Base-by-base conservation (phyloP, 2,797 vertebrate genomes). In the Pantherophis vulpinus region DNA sequence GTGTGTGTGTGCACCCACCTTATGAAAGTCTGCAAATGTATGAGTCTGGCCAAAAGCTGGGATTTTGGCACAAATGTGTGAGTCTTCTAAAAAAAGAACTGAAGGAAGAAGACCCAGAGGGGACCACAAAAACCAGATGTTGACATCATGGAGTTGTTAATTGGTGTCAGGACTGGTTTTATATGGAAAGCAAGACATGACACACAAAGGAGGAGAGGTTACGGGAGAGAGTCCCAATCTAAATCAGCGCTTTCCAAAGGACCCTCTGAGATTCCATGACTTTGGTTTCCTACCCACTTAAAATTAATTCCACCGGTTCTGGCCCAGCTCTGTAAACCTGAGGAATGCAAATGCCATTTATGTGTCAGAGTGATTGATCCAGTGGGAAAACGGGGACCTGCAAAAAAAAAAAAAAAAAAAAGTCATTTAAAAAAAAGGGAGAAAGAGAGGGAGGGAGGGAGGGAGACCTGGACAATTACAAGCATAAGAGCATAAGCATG, bases 91-190 rank as follows among this genome's bases (percentile, higher is more conserved):
- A n/a, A 56, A 83, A 94, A 93, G 90, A 91, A 92, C 7, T 87
- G 92, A 94, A 96, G 92, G 93, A 96, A 94, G 88, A 94, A 88
- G 14, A 94, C 18, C 51, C 10, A 0, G 89, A 0, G 0, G 8
- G 86, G 96, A 42, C 95, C 94, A 93, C 95, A 94, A 96, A 66
- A 97, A 95, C 88, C 95, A 92, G 90, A n/a, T 90, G 4, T 23
- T 96, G 94, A 97, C 93, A 27, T 96, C 94, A 95, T 32, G 0
- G 0, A 91, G 92, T 91, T 94, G 95, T 91, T 18, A 91, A 66
- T 59, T 88, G 93, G 91, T 95, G 60, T 29, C 54, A 92, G 91
- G 14, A 29, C 18, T 91, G 23, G 18, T 70, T 90, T 94, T 93
- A 87, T 91, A 61, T 91, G 13, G 56, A 95, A 95, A 95, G 89